A percentile compares a stretch with the other conserved stretches of the same genome.
These are phyloP conservation scores for Melipona beecheii DNA, from an alignment of 2,888 invertebrate species.

Conservation along the genomic window DNA sequence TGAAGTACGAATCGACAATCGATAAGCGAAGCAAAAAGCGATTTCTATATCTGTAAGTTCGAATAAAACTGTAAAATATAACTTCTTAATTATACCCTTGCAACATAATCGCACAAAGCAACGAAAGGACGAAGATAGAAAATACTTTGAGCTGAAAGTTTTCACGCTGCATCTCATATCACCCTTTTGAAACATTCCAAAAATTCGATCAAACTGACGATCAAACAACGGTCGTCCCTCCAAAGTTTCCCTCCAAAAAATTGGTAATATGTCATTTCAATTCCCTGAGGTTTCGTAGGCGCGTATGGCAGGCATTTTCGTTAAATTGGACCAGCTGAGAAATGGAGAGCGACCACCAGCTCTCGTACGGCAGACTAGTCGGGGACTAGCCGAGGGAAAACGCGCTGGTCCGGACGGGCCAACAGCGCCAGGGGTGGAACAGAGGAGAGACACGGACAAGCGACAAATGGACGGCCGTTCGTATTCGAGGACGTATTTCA, in stretches of 20 bases:
- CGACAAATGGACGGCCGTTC: constrained; percentile 80
- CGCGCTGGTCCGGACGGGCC: constrained; percentile 26
- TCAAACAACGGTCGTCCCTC: not conserved
- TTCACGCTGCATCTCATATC: too few relatives aligned
- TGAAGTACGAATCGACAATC: too few relatives aligned
- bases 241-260: not conserved
- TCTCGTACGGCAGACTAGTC: constrained; percentile 16
- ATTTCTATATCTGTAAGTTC: too few relatives aligned
- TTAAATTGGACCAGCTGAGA: constrained; percentile 81
- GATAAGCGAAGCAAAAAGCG: too few relatives aligned
- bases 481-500: constrained; percentile 78
- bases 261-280: constrained; percentile 9
- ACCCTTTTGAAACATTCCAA: not conserved
- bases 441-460: constrained; percentile 70
- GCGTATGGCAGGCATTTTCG: constrained; percentile 74
- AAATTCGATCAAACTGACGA: not conserved
- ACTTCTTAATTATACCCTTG: too few relatives aligned
- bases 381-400: constrained; percentile 39
- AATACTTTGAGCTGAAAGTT: not conserved
- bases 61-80: too few relatives aligned
- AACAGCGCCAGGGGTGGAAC: constrained; percentile 34
- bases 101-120: too few relatives aligned
- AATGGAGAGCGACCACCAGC: constrained; percentile 70
- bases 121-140: too few relatives aligned
- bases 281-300: constrained; percentile 70